Evolutionary conservation across 23 tunicate genomes (phyloP).

Genomic region (Diplosoma virens): DNA sequence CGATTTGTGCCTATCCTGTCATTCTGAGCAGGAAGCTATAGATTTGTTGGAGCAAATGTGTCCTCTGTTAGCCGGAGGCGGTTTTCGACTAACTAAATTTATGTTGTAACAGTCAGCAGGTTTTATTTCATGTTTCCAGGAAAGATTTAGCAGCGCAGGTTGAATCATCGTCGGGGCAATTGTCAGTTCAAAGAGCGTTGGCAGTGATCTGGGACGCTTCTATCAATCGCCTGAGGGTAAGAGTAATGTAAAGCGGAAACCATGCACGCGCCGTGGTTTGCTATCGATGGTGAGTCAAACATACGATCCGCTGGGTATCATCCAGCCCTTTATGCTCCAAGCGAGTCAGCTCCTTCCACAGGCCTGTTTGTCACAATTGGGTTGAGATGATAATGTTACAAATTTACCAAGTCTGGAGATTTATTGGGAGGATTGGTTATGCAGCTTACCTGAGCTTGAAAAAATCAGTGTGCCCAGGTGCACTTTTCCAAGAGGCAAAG

Average conservation of each 20-base stretch:
- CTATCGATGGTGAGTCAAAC: conserved; percentile 2
- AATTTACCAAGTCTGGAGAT: not conserved
- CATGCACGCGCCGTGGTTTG: conserved; percentile 7
- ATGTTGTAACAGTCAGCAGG: not conserved
- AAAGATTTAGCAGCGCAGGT: not conserved
- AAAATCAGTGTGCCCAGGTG: not conserved
- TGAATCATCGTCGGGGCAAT: not conserved
- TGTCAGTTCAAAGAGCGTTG: not conserved
- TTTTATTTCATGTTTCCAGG: not conserved
- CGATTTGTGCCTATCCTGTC: conserved; percentile 9
- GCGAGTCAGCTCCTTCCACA: not conserved
- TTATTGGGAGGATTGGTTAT: conserved; percentile 1
- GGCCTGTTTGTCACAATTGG: conserved; percentile 6
- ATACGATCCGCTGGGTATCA: not conserved
- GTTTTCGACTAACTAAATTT: conserved; percentile 12
- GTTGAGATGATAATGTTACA: not conserved
- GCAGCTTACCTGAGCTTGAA: not conserved
- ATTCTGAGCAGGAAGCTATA: not conserved
- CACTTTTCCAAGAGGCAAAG: not conserved
- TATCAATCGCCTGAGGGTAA: not conserved
- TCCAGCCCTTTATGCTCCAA: not conserved
- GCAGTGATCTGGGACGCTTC: not conserved
- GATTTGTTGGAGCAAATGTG: too few relatives aligned
- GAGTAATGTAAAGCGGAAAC: not conserved
- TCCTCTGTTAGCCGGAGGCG: too few relatives aligned